A percentile compares a stretch with the other conserved stretches of the same genome.
Evolutionary conservation across 2,113 vertebrate genomes (phyloP).

Genomic region (Hassar affinis): DNA sequence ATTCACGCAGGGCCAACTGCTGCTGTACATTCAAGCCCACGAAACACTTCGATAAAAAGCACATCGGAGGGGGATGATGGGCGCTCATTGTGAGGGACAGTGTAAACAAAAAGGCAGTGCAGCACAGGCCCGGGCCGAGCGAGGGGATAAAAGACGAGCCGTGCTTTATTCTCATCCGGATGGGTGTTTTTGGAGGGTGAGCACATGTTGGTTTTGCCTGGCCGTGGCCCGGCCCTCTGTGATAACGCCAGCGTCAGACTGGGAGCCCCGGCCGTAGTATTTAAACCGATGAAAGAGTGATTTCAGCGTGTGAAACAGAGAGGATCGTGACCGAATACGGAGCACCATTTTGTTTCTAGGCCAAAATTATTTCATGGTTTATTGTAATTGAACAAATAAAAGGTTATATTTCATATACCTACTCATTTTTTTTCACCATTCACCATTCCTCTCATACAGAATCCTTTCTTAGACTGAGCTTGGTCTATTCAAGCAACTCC

Average conservation of each 20-base stretch:
- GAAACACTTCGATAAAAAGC: slow-evolving; percentile 91
- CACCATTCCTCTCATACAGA: not conserved
- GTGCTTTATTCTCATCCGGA: slow-evolving; percentile 77
- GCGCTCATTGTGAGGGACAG: slow-evolving; percentile 86
- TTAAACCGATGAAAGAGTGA: slow-evolving; percentile 20
- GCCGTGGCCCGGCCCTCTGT: slow-evolving; percentile 4
- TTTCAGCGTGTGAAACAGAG: not conserved
- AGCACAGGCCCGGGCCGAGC: slow-evolving; percentile 74
- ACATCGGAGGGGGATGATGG: slow-evolving; percentile 83
- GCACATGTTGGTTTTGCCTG: slow-evolving; percentile 56
- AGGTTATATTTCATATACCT: not conserved
- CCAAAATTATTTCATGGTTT: not conserved
- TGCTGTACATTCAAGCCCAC: slow-evolving; percentile 85
- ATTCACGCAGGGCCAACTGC: slow-evolving; percentile 82
- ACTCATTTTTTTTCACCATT: not conserved
- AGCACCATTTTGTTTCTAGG: not conserved
- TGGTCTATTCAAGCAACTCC: slow-evolving; percentile 30
- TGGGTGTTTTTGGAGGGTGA: slow-evolving; percentile 71
- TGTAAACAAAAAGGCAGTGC: slow-evolving; percentile 94
- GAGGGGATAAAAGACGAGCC: slow-evolving; percentile 80
- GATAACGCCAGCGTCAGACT: slow-evolving; percentile 29
- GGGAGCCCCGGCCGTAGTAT: slow-evolving; percentile 25
- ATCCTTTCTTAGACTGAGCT: slow-evolving; percentile 18
- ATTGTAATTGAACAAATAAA: not conserved
- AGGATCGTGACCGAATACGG: not conserved